These are phyloP conservation scores for Diploscapter pachys DNA, from an alignment of 1,140 invertebrate species.

Conservation along the genomic window DNA sequence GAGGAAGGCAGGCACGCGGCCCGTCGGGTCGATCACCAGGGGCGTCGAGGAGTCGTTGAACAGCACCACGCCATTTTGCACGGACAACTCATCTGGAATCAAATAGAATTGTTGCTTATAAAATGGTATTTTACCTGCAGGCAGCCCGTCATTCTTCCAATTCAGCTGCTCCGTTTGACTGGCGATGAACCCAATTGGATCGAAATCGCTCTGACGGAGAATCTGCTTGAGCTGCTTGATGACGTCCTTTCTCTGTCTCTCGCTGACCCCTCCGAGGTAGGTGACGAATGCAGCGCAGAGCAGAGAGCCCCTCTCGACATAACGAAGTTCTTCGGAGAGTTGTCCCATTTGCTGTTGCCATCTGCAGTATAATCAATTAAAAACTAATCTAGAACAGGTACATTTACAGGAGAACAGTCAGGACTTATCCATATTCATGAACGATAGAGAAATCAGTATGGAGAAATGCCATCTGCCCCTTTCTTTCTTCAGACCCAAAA, in stretches of 20 bases:
- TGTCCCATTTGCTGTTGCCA: too few species aligned
- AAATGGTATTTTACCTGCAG: too few species aligned
- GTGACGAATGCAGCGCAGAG: slow-evolving; percentile 75
- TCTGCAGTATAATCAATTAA: too few species aligned
- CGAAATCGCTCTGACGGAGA: slow-evolving; percentile 35
- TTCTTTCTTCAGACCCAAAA: too few species aligned
- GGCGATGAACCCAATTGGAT: slow-evolving; percentile 42
- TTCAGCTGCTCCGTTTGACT: slow-evolving; percentile 44
- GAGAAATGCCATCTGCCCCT: too few species aligned
- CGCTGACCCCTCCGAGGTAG: slow-evolving; percentile 71
- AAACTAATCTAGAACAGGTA: too few species aligned
- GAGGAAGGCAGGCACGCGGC: slow-evolving; percentile 78
- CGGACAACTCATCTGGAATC: slow-evolving; percentile 73
- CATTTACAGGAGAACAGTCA: too few species aligned
- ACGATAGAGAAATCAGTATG: too few species aligned
- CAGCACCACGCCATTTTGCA: slow-evolving; percentile 79
- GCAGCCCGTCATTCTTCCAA: slow-evolving; percentile 69
- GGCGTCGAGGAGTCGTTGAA: slow-evolving; percentile 67
- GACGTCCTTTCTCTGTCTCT: slow-evolving; percentile 68
- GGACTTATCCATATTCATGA: too few species aligned
- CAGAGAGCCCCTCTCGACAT: slow-evolving; percentile 68
- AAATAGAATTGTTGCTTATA: slow-evolving; percentile 68
- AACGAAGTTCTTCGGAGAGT: too few species aligned
- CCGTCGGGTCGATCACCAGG: slow-evolving; percentile 83
- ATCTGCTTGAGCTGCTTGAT: slow-evolving; percentile 50